phyloP scores from a whole-genome alignment of 2,888 invertebrate genomes.

The Volucella zonaria region DNA sequence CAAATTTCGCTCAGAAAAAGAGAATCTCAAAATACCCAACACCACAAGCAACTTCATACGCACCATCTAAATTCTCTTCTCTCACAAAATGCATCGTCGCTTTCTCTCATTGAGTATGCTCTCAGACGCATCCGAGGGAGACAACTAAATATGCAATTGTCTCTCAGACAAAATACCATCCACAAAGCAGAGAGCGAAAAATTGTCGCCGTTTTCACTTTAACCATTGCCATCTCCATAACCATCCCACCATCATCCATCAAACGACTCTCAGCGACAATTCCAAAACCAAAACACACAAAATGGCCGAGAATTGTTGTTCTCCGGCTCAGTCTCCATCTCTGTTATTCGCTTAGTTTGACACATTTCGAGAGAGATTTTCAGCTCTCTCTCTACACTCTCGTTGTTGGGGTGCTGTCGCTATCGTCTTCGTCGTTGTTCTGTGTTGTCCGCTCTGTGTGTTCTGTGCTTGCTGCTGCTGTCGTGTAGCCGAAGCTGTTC shows the following conservation, averaged over 20 bases:
- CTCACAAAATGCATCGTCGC: background rate
- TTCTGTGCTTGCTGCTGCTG: constrained; percentile 43
- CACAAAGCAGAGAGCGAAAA: too few species aligned
- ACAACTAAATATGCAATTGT: too few species aligned
- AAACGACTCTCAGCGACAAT: constrained; percentile 11
- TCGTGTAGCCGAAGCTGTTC: constrained; percentile 18
- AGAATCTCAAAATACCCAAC: constrained; percentile 3
- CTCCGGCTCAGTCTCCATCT: constrained; percentile 54
- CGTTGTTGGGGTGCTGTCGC: constrained; percentile 48
- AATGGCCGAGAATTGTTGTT: constrained; percentile 75
- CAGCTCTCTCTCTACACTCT: constrained; percentile 46
- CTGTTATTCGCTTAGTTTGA: constrained; percentile 63
- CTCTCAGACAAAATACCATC: too few species aligned
- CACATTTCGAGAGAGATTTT: constrained; percentile 32
- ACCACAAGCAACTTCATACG: constrained; percentile 34
- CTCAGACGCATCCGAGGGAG: background rate
- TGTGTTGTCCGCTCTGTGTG: constrained; percentile 62
- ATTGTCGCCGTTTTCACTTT: too few species aligned
- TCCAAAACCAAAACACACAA: constrained; percentile 75
- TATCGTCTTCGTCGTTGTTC: background rate
- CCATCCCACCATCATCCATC: constrained; percentile 7
- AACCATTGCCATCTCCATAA: too few species aligned
- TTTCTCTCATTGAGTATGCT: background rate
- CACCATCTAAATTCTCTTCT: background rate
- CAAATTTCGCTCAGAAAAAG: background rate